Percentiles rank a stretch among this genome's conserved stretches.
Conservation (phyloP, 2,888 invertebrate species). For the Pandemis heparana region DNA sequence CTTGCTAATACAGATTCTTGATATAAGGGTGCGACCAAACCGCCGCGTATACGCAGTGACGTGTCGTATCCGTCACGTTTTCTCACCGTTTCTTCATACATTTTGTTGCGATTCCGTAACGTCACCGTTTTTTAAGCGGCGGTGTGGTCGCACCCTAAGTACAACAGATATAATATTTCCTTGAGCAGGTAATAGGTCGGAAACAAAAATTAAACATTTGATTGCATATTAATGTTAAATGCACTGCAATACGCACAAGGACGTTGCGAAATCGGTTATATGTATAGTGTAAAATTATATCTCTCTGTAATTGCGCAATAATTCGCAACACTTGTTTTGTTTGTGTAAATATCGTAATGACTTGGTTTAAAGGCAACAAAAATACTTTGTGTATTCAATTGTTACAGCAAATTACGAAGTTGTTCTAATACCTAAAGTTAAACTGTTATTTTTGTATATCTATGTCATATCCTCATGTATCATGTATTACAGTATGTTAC, state of each 20-base stretch:
- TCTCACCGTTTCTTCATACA: no score
- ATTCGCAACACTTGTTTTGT: background rate
- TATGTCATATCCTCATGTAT: background rate
- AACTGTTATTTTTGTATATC: background rate
- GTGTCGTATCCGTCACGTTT: no score
- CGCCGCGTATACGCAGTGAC: no score
- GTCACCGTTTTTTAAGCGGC: no score
- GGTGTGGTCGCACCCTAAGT: no score
- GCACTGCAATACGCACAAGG: background rate
- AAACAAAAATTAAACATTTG: background rate
- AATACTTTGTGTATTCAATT: background rate
- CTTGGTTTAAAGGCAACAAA: background rate
- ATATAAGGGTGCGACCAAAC: no score
- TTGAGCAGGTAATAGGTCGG: background rate
- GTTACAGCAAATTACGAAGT: background rate
- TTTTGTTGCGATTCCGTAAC: no score
- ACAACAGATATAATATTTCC: no score
- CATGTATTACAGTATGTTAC: background rate
- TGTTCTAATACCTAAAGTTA: background rate
- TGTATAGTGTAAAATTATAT: background rate
- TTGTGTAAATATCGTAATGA: background rate
- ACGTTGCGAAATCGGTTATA: background rate
- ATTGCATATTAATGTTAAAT: background rate
- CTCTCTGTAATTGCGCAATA: background rate
- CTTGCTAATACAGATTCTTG: no score